Evolutionary conservation across 1,140 invertebrate genomes (phyloP).

Genomic region (Venustaconcha ellipsiformis): DNA sequence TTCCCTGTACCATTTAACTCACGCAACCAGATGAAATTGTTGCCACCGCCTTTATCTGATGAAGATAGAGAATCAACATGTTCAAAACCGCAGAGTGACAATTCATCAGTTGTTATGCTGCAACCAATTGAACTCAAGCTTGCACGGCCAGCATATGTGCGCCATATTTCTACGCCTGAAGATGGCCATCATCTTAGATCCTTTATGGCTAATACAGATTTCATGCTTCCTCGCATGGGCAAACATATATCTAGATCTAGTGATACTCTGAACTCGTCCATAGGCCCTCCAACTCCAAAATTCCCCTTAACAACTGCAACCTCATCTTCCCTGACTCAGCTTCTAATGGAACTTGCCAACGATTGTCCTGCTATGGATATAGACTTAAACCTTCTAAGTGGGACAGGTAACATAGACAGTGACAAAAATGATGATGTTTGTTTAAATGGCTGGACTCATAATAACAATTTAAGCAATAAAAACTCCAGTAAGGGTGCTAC

Average conservation of each 20-base stretch:
- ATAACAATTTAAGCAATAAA: constrained; percentile 16
- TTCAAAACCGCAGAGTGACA: constrained; percentile 56
- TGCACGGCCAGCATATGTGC: constrained; percentile 44
- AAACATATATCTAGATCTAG: constrained; percentile 53
- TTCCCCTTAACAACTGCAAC: constrained; percentile 49
- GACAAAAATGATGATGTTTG: constrained; percentile 14
- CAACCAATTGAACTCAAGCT: constrained; percentile 60
- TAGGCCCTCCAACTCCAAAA: constrained; percentile 58
- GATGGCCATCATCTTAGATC: constrained; percentile 37
- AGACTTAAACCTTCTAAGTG: constrained; percentile 13
- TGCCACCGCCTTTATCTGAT: constrained; percentile 38
- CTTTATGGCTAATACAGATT: constrained; percentile 35
- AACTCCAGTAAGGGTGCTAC: constrained; percentile 21
- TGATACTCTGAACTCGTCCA: constrained; percentile 55
- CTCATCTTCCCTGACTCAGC: constrained; percentile 53
- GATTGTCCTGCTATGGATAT: constrained; percentile 39
- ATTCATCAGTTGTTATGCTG: constrained; percentile 58
- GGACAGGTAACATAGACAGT: constrained; percentile 10
- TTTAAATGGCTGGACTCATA: neutral
- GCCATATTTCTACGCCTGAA: constrained; percentile 48
- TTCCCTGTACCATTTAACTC: constrained; percentile 14
- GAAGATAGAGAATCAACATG: constrained; percentile 56
- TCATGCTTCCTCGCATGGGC: constrained; percentile 33
- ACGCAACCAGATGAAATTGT: constrained; percentile 11
- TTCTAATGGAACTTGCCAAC: constrained; percentile 53